Conservation (phyloP, 1,140 invertebrate species). For the Zaprionus ornatus region DNA sequence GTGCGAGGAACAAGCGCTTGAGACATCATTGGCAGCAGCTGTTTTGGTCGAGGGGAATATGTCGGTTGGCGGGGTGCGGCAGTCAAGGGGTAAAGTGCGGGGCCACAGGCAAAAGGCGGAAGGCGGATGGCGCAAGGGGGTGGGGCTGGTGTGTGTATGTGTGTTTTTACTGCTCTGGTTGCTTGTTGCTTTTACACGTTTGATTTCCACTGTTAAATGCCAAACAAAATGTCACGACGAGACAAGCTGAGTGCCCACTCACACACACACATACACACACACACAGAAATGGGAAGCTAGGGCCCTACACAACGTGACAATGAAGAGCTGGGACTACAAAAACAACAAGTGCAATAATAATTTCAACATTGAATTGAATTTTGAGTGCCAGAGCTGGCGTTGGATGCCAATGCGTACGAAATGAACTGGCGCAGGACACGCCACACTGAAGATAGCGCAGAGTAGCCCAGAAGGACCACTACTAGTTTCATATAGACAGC, state of each 20-base stretch:
- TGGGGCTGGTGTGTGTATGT: not conserved
- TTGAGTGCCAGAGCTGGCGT: constrained; percentile 54
- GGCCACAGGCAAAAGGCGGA: not conserved
- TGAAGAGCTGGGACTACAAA: constrained; percentile 22
- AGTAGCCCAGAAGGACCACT: constrained; percentile 3
- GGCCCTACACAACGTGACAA: constrained; percentile 30
- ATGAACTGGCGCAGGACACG: constrained; percentile 37
- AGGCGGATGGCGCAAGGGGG: too few relatives aligned
- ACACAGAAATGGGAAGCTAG: not conserved
- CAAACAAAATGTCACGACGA: constrained; percentile 66
- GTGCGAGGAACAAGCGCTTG: constrained; percentile 9
- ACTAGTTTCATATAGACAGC: constrained; percentile 24
- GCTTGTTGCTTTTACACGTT: constrained; percentile 66
- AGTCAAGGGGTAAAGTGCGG: too few relatives aligned
- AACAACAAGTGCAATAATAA: constrained; percentile 75
- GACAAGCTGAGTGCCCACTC: constrained; percentile 51
- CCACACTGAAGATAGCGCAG: constrained; percentile 18
- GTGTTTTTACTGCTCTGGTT: constrained; percentile 38
- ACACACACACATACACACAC: not conserved
- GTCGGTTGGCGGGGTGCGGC: not conserved
- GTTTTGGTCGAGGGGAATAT: constrained; percentile 4
- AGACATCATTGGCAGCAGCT: constrained; percentile 26
- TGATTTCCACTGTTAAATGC: constrained; percentile 74
- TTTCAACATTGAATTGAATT: constrained; percentile 73
- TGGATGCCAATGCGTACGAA: constrained; percentile 62